Evolutionary conservation across 1,140 invertebrate species (phyloP), one percentile per base, ranked within the genome.

Genomic region (Drosophila azteca): DNA sequence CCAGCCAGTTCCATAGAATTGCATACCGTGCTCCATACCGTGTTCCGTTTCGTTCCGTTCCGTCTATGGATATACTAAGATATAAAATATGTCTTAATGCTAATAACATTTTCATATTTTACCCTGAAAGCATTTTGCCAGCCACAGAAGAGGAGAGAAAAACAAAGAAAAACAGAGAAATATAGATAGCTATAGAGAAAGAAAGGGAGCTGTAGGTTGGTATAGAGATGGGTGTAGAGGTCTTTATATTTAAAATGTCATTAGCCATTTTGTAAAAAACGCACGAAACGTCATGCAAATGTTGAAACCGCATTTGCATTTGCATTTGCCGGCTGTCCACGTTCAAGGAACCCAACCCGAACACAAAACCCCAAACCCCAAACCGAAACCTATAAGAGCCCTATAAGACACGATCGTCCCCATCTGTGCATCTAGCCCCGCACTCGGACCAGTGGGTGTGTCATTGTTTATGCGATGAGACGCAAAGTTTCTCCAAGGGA

Each of bases 291-390:
- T 88, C 68, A 88, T 83, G 83, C 76, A 88, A 88, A 89, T 89
- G 83, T 74, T 88, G 58, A 77, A 88, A 79, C 76, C 84, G 70
- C 82, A 87, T 81, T 87, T 87, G 76, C 83, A 87, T 87, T 88
- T 79, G 64, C 77, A 79, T 79, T 79, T 83, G 75, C 72, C 65
- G 75, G 63, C 77, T 82, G 79, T 80, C 79, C 74, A 50, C 73
- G 54, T 77, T 80, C 51, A 11, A 57, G 68, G 49, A 46, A 43
- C 24, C 50, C 9, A 20, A 22, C 24, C 24, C 24, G 4, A 11
- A 17, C 7, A 20, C 24, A 9, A 26, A 45, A 50, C 31, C 9
- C 4, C 15, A 57, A 48, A 65, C 53, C 53, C 17, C 5, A 26
- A 26, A 6, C 24, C 24, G 5, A 26, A 26, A 26, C 4, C 24